phyloP scores from a whole-genome alignment of 2,888 invertebrate species.

The Napeogenes inachia region DNA sequence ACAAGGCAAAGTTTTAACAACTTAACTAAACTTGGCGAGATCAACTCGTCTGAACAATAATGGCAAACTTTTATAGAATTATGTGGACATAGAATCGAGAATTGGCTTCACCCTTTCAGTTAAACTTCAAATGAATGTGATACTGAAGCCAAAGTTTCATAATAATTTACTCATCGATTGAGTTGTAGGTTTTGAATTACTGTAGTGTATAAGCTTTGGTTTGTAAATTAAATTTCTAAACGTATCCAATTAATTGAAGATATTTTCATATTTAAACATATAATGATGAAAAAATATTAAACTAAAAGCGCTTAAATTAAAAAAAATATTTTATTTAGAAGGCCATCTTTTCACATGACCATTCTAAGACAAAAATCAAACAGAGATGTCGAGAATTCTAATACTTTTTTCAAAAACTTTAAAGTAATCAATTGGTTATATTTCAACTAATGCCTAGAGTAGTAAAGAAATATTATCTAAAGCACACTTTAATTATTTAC shows the following conservation, averaged over 20 bases:
- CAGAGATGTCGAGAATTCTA: no score
- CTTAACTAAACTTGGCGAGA: constrained; percentile 26
- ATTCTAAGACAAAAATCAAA: not conserved
- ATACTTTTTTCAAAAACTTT: no score
- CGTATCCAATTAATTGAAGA: no score
- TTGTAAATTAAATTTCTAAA: no score
- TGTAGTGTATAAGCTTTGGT: not conserved
- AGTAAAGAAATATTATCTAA: no score
- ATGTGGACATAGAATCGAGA: constrained; percentile 17
- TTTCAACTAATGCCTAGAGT: no score
- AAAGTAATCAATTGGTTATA: no score
- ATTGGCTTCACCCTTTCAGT: constrained; percentile 19
- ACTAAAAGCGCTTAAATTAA: not conserved
- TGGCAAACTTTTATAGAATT: constrained; percentile 31
- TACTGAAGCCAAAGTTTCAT: constrained; percentile 18
- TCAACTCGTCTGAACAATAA: constrained; percentile 28
- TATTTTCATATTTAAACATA: no score
- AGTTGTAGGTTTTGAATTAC: constrained; percentile 9
- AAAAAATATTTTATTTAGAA: not conserved
- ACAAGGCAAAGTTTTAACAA: constrained; percentile 31
- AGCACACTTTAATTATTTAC: not conserved
- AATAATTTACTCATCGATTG: constrained; percentile 20
- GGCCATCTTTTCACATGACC: not conserved
- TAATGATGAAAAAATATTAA: no score
- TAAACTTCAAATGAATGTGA: constrained; percentile 20